Base-by-base conservation (phyloP, 2,797 vertebrate species). In the Delichon dasypus region DNA sequence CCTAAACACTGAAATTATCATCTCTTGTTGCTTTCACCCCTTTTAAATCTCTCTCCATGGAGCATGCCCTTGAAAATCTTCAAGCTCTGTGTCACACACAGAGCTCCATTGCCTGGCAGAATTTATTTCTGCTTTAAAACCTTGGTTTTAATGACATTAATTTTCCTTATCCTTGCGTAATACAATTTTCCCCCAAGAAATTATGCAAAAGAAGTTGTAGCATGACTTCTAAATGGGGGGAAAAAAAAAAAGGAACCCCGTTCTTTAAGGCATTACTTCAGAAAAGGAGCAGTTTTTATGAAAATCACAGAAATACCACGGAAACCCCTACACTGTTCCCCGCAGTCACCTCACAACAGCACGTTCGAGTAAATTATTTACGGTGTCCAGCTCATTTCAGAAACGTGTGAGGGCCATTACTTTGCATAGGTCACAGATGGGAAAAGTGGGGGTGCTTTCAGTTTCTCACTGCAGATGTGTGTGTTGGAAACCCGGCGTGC, bases 391-490 rank as follows among this genome's bases (percentile, higher is more conserved):
- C 73, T 42, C 16, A 6, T 38, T 65, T 85, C 64, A 80, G 82
- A 60, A 60, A 40, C 3, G 2, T 6, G 14, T 3, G n/a, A 36
- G 62, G 48, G n/a, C 15, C 30, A 11, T 61, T 36, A 13, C 40
- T 96, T 93, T 96, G 89, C 92, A 89, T 85, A 76, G 44, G n/a
- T 36, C 54, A 21, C 16, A 14, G 22, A 3, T 1, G 53, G 90
- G 66, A 61, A 88, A 88, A 86, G 36, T 19, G 30, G 66, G 60
- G 73, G 11, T 84, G 54, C 62, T 91, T 55, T 94, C 92, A 54
- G n/a, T 86, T 89, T 92, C 90, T 72, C 11, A 1, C 25, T n/a
- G 45, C 74, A 81, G 77, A 48, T 70, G 72, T 51, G 53, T 42
- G 71, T 55, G 22, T 48, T 91, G 88, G 58, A 87, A 90, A 40